Evolutionary conservation across 1,140 invertebrate species (phyloP).

Genomic region (Cherax destructor): DNA sequence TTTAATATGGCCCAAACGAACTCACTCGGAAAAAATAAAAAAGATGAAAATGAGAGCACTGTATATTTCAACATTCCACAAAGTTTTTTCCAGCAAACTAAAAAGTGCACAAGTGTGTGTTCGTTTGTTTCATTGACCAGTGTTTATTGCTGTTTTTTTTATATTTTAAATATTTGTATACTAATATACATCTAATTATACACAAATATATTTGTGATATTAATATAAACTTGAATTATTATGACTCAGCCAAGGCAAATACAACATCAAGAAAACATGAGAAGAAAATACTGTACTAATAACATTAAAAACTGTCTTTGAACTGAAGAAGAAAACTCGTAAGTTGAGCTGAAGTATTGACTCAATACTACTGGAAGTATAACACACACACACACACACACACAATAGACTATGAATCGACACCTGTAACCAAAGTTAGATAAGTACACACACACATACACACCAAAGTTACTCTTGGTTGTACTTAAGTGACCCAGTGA

Average conservation of each 20-base stretch:
- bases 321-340: conserved; percentile 10
- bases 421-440: too few species aligned
- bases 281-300: not conserved
- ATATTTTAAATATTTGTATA: not conserved
- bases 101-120: too few species aligned
- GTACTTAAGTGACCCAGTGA: not conserved
- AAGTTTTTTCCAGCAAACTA: too few species aligned
- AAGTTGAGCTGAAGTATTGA: not conserved
- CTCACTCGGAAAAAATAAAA: too few species aligned
- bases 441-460: too few species aligned
- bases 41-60: too few species aligned
- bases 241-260: conserved; percentile 20
- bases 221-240: not conserved
- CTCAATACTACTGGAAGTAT: not conserved
- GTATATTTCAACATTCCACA: too few species aligned
- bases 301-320: conserved; percentile 33
- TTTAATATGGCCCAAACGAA: too few species aligned
- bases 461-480: not conserved
- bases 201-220: not conserved
- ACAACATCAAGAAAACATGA: conserved; percentile 18
- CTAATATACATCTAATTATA: not conserved
- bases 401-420: too few species aligned
- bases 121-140: too few species aligned
- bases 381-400: not conserved
- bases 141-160: too few species aligned